Conservation (phyloP, 1,140 invertebrate species). For the Zeugodacus cucurbitae region DNA sequence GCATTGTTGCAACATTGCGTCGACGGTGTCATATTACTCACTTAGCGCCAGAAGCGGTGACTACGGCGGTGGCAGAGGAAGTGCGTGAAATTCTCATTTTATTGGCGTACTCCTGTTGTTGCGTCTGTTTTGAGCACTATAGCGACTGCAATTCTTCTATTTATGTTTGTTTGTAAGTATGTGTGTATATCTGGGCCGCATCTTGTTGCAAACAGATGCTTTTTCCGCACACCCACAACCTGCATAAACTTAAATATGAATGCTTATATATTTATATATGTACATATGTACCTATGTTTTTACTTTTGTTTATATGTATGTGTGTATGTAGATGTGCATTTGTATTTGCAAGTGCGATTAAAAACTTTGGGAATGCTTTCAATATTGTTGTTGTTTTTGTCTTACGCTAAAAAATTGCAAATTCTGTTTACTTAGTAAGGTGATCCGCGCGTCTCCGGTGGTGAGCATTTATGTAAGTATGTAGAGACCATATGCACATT, state of each 20-base stretch:
- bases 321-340: background rate
- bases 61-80: background rate
- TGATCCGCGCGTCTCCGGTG: background rate
- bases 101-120: background rate
- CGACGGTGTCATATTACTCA: background rate
- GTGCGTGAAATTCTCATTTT: background rate
- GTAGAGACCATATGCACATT: too few relatives aligned
- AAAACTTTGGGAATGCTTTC: background rate
- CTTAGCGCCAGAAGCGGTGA: background rate
- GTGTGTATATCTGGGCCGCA: background rate
- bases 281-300: background rate
- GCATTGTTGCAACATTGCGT: too few relatives aligned
- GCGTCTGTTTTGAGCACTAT: background rate
- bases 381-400: background rate
- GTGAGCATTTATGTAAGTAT: background rate
- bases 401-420: background rate
- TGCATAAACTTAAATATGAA: background rate
- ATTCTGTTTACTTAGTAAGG: background rate
- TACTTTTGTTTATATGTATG: background rate
- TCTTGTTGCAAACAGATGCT: slow-evolving; percentile 32
- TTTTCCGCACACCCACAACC: background rate
- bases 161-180: background rate
- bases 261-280: background rate
- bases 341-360: background rate
- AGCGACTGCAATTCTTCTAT: background rate